A percentile compares a stretch with the other conserved stretches of the same genome.
Evolutionary conservation across 2,797 vertebrate genomes (phyloP).

Genomic region (Gadopsis marmoratus): DNA sequence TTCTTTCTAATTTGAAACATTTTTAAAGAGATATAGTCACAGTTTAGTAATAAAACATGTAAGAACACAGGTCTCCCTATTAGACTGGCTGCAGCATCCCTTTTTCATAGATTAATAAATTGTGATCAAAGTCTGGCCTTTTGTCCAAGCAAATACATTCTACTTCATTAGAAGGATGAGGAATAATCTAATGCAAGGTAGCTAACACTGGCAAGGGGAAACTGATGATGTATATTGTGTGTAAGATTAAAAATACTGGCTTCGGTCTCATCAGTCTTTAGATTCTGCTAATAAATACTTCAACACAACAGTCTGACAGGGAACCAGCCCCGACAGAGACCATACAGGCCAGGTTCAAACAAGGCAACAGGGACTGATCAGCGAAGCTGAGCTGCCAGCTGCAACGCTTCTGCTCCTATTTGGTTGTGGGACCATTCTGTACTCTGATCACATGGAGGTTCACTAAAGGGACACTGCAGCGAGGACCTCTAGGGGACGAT

Average conservation of each 20-base stretch:
- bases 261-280: conserved; percentile 27
- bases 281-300: conserved; percentile 50
- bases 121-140: conserved; percentile 49
- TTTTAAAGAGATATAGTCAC: conserved; percentile 86
- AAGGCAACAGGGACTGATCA: conserved; percentile 52
- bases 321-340: conserved; percentile 83
- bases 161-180: conserved; percentile 43
- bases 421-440: conserved; percentile 33
- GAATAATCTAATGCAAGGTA: conserved; percentile 35
- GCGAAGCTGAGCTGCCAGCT: conserved; percentile 48
- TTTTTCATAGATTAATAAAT: conserved; percentile 46
- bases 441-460: conserved; percentile 56
- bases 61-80: conserved; percentile 76
- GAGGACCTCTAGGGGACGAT: conserved; percentile 66
- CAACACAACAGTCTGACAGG: conserved; percentile 64
- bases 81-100: conserved; percentile 82
- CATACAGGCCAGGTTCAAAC: conserved; percentile 56
- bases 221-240: conserved; percentile 30
- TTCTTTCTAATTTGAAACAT: conserved; percentile 84
- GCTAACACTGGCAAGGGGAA: conserved; percentile 36
- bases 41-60: conserved; percentile 87
- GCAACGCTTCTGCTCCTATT: conserved; percentile 35
- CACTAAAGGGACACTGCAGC: conserved; percentile 79
- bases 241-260: conserved; percentile 40
- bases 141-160: conserved; percentile 72